These are phyloP conservation scores for Atlantisia rogersi DNA, from an alignment of 2,113 vertebrate genomes.

Conservation along the genomic window DNA sequence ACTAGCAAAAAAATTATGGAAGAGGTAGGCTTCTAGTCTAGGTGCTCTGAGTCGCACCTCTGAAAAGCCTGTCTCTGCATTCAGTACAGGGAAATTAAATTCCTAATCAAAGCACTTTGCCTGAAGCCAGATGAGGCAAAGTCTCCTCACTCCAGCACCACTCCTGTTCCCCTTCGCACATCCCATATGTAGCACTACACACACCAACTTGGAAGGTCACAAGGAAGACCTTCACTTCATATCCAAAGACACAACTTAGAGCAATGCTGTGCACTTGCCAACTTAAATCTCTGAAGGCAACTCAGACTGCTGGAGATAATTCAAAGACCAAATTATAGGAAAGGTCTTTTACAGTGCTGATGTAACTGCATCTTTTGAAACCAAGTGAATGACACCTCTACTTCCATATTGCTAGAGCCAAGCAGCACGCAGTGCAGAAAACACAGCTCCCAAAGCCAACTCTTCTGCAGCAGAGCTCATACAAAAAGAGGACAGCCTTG, in stretches of 20 bases:
- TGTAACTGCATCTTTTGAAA: background rate
- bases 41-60: background rate
- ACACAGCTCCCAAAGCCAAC: background rate
- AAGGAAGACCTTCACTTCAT: background rate
- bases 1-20: background rate
- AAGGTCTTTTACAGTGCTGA: background rate
- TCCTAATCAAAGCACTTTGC: background rate
- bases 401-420: background rate
- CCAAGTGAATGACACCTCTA: background rate
- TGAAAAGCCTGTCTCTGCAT: background rate
- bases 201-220: background rate
- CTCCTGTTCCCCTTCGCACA: background rate
- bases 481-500: background rate
- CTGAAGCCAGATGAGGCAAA: background rate
- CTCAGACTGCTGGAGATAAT: background rate
- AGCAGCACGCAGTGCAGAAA: background rate
- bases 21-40: background rate
- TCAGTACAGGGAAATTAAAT: background rate
- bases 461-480: background rate
- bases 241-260: background rate
- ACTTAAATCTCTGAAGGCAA: background rate
- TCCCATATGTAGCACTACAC: accelerated
- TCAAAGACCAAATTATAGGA: background rate
- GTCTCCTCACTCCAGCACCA: background rate
- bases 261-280: background rate